phyloP scores from a whole-genome alignment of 2,797 vertebrate species.

The Dermochelys coriacea region DNA sequence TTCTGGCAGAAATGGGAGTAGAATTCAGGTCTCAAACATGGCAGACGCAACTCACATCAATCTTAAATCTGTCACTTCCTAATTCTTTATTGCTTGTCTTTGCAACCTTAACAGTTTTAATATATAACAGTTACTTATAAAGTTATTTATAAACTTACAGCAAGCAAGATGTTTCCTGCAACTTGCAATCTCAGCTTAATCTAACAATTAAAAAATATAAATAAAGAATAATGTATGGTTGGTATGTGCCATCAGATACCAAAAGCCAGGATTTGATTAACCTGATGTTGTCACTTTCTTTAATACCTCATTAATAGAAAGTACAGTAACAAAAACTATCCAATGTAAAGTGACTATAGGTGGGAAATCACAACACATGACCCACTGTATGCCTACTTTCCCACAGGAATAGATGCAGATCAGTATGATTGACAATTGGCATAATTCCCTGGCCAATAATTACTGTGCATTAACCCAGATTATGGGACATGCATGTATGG shows the following conservation, averaged over 20 bases:
- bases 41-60: background rate
- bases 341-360: constrained; percentile 51
- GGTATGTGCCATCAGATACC: background rate
- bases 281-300: constrained; percentile 56
- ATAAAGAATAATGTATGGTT: background rate
- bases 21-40: background rate
- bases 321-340: constrained; percentile 8
- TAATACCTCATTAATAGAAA: constrained; percentile 52
- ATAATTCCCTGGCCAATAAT: background rate
- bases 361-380: constrained; percentile 61
- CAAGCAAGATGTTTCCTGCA: background rate
- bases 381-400: constrained; percentile 44
- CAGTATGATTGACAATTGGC: constrained; percentile 33
- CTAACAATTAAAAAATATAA: background rate
- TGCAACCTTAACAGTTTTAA: background rate
- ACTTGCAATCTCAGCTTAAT: background rate
- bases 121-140: background rate
- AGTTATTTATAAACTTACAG: background rate
- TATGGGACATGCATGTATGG: background rate
- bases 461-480: constrained; percentile 33
- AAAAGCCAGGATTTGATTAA: constrained; percentile 31
- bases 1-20: background rate
- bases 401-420: constrained; percentile 57
- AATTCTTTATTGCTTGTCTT: background rate
- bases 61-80: background rate